Conservation (phyloP, 2,113 vertebrate genomes). For the Myotis yumanensis region DNA sequence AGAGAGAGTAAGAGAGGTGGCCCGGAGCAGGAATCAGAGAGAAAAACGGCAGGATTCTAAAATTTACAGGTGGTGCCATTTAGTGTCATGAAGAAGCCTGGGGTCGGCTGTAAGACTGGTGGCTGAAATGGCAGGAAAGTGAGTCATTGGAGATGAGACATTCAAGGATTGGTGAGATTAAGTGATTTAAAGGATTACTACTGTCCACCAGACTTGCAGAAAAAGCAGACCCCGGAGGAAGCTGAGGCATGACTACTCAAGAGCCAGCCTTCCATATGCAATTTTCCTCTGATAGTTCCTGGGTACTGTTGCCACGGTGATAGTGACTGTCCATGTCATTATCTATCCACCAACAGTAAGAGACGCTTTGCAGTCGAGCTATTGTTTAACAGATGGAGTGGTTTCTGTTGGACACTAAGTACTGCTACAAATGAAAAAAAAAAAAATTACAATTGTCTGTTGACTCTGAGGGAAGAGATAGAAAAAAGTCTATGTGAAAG, state of each 20-base stretch:
- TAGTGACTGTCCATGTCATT: constrained; percentile 83
- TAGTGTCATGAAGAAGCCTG: background rate
- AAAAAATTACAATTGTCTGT: background rate
- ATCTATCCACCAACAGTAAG: constrained; percentile 85
- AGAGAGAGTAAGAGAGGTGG: background rate
- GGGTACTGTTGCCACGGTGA: constrained; percentile 85
- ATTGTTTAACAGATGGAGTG: constrained; percentile 82
- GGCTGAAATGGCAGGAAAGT: background rate
- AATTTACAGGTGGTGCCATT: background rate
- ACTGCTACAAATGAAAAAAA: constrained; percentile 81
- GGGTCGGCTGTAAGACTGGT: background rate
- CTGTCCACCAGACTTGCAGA: constrained; percentile 81
- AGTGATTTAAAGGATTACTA: background rate
- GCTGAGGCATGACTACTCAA: constrained; percentile 83
- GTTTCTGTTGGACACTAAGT: constrained; percentile 83
- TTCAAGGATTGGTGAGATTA: background rate
- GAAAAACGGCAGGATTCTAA: background rate
- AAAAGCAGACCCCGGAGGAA: constrained; percentile 81
- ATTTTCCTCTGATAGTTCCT: constrained; percentile 83
- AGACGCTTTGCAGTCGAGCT: constrained; percentile 83
- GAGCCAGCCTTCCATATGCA: constrained; percentile 77
- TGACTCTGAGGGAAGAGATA: background rate
- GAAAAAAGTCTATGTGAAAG: background rate
- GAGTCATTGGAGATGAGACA: background rate
- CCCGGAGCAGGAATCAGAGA: background rate